A percentile compares a stretch with the other conserved stretches of the same genome.
phyloP scores from a whole-genome alignment of 2,113 vertebrate genomes.

The Poecile atricapillus region DNA sequence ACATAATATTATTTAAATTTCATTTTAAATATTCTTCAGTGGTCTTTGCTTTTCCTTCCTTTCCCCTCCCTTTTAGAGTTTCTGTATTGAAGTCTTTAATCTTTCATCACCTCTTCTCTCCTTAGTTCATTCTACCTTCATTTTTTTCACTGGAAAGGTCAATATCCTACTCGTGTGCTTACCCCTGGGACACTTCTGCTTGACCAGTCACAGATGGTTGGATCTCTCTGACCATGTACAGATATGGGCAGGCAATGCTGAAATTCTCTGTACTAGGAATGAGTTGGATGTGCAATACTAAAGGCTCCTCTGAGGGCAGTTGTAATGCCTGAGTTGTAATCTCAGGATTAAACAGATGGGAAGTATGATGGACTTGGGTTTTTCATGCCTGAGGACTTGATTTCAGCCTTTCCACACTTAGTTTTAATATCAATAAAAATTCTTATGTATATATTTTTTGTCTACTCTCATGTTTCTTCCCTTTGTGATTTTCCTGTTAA shows the following conservation, averaged over 20 bases:
- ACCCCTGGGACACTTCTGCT: not conserved
- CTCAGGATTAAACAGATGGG: not conserved
- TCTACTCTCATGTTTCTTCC: not conserved
- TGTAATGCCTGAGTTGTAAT: not conserved
- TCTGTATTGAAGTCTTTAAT: not conserved
- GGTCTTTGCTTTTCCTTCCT: not conserved
- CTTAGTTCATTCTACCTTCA: not conserved
- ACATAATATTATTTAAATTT: not conserved
- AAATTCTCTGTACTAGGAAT: not conserved
- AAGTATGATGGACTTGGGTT: not conserved
- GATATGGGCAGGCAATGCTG: not conserved
- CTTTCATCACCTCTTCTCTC: not conserved
- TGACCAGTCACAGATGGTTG: not conserved
- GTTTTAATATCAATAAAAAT: not conserved
- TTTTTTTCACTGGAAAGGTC: not conserved
- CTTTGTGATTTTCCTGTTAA: not conserved
- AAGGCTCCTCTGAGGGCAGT: not conserved
- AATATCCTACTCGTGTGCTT: not conserved
- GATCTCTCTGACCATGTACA: not conserved
- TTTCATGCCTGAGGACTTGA: not conserved
- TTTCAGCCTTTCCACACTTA: not conserved
- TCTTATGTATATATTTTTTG: not conserved
- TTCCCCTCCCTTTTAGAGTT: not conserved
- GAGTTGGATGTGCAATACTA: not conserved
- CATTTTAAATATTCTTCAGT: not conserved